A percentile compares a stretch with the other conserved stretches of the same genome.
Evolutionary conservation across 2,113 vertebrate genomes (phyloP).

Genomic region (Callaeas wilsoni): DNA sequence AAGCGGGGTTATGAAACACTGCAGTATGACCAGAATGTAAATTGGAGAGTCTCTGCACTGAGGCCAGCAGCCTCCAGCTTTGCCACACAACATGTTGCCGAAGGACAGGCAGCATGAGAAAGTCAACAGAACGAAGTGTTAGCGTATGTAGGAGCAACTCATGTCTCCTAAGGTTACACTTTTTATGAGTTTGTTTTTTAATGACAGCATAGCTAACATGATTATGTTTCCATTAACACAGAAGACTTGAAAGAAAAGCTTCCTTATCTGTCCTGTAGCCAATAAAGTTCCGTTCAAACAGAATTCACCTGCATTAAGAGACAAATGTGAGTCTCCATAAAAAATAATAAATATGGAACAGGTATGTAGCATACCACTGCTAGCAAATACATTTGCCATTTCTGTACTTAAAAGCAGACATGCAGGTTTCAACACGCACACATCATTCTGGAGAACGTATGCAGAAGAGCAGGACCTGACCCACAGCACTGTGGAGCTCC

Average conservation of each 20-base stretch:
- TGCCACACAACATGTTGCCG: background rate
- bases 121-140: background rate
- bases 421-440: fast-evolving
- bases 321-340: background rate
- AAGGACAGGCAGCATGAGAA: background rate
- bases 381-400: background rate
- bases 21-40: conserved; percentile 34
- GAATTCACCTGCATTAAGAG: background rate
- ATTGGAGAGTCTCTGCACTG: background rate
- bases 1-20: background rate
- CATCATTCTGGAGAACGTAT: background rate
- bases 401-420: background rate
- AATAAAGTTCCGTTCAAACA: background rate
- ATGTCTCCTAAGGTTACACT: background rate
- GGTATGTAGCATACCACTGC: fast-evolving
- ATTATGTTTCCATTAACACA: background rate
- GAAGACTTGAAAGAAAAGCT: background rate
- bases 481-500: background rate
- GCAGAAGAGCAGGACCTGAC: background rate
- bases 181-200: background rate
- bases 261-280: background rate
- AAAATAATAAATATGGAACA: background rate
- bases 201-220: background rate
- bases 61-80: conserved; percentile 8
- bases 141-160: background rate